These are phyloP conservation scores for Prionace glauca DNA, from an alignment of 2,797 vertebrate genomes.

Conservation along the genomic window DNA sequence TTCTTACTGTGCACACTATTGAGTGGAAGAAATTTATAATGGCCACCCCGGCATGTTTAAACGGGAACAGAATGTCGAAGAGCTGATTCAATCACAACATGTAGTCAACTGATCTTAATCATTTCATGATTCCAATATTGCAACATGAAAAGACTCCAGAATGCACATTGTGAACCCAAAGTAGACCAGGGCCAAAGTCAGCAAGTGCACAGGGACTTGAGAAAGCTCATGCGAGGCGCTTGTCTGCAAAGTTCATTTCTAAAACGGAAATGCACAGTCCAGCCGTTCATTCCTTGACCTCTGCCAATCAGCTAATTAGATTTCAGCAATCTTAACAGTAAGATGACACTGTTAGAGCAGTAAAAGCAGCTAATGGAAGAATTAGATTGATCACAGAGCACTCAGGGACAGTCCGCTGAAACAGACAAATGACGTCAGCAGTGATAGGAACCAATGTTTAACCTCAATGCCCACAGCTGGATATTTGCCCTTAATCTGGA, in stretches of 20 bases:
- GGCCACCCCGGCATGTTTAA: neutral
- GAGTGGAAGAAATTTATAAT: neutral
- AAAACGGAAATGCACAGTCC: neutral
- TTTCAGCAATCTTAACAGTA: neutral
- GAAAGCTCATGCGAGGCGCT: neutral
- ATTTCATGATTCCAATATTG: neutral
- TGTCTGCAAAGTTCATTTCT: neutral
- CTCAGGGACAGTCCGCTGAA: neutral
- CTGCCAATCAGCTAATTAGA: neutral
- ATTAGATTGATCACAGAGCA: neutral
- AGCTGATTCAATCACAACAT: neutral
- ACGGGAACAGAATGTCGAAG: neutral
- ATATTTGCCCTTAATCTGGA: neutral
- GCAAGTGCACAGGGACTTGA: neutral
- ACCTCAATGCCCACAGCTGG: neutral
- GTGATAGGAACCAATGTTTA: neutral
- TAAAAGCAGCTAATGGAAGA: neutral
- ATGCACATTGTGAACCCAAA: neutral
- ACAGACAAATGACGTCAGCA: neutral
- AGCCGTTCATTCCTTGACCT: neutral
- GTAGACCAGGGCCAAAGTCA: neutral
- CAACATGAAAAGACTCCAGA: neutral
- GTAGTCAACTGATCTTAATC: neutral
- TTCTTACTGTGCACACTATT: no score
- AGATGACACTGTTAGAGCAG: neutral